Conservation (phyloP, 2,888 invertebrate genomes). For the Metopia argyrocephala region DNA sequence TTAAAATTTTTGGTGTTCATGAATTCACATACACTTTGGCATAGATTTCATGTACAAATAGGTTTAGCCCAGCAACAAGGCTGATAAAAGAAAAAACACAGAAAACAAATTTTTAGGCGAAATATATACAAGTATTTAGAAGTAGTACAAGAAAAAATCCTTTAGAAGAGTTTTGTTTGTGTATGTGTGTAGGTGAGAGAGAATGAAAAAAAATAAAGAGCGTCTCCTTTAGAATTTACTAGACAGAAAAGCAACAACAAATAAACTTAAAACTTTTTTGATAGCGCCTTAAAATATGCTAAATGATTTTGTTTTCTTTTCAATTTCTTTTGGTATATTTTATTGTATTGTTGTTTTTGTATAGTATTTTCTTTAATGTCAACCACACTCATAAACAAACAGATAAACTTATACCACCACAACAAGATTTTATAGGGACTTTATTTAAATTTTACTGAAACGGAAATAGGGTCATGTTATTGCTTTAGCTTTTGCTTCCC, state of each 20-base stretch:
- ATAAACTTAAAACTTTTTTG: slow-evolving; percentile 41
- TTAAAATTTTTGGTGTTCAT: slow-evolving; percentile 19
- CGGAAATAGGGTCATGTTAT: slow-evolving; percentile 55
- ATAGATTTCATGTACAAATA: slow-evolving; percentile 10
- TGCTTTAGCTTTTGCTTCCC: neutral
- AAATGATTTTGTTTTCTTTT: slow-evolving; percentile 40
- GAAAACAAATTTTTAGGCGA: too few relatives aligned
- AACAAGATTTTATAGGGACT: slow-evolving; percentile 20
- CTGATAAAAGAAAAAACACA: neutral
- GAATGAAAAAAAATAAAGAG: neutral
- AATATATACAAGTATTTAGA: too few relatives aligned
- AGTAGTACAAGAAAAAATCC: too few relatives aligned
- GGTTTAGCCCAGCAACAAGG: neutral
- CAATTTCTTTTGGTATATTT: neutral
- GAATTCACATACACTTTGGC: slow-evolving; percentile 22
- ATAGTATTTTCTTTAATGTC: slow-evolving; percentile 13
- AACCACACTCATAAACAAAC: slow-evolving; percentile 29
- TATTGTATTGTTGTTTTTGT: neutral
- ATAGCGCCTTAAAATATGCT: slow-evolving; percentile 60
- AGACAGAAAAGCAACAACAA: neutral
- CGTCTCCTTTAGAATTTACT: slow-evolving; percentile 12
- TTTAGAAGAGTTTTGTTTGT: too few relatives aligned
- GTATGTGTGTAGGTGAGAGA: neutral
- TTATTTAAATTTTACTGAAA: slow-evolving; percentile 50
- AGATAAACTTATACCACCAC: slow-evolving; percentile 1